Conservation (phyloP, 2,113 vertebrate genomes). For the Coreoperca whiteheadi region DNA sequence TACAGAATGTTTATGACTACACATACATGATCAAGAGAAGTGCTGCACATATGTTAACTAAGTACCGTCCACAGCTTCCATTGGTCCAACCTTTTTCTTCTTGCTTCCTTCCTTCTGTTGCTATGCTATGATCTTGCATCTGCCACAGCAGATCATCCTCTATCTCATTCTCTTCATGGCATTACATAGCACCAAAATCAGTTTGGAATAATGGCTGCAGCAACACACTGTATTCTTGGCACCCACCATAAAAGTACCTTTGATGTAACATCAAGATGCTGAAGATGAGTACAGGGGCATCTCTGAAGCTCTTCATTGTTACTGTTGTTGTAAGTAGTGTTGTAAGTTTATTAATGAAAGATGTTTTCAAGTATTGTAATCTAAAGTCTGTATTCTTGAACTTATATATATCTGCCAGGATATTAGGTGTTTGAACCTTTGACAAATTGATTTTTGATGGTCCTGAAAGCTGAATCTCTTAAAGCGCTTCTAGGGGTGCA, state of each 20-base stretch:
- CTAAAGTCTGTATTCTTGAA: neutral
- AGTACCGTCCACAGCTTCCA: slow-evolving; percentile 8
- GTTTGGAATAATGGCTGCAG: slow-evolving; percentile 57
- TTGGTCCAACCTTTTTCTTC: slow-evolving; percentile 21
- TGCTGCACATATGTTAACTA: slow-evolving; percentile 52
- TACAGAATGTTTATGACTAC: slow-evolving; percentile 48
- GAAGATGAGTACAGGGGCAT: slow-evolving; percentile 42
- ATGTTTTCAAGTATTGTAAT: neutral
- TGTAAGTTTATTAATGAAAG: neutral
- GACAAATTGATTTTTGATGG: too few relatives aligned
- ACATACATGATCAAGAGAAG: slow-evolving; percentile 29
- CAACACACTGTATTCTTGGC: slow-evolving; percentile 54
- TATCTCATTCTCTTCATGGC: slow-evolving; percentile 49
- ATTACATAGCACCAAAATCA: slow-evolving; percentile 73
- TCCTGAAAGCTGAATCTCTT: too few relatives aligned
- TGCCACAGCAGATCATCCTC: slow-evolving; percentile 57
- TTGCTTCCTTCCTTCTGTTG: slow-evolving; percentile 25
- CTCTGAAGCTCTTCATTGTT: neutral
- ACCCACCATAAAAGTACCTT: slow-evolving; percentile 34
- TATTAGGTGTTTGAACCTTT: too few relatives aligned
- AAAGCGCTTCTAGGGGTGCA: too few relatives aligned
- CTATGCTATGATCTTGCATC: neutral
- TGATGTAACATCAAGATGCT: slow-evolving; percentile 49
- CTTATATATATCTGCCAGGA: too few relatives aligned
- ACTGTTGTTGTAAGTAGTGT: neutral